Evolutionary conservation across 2,797 vertebrate species (phyloP), one percentile per base, ranked within the genome.

Genomic region (Phaenicophaeus curvirostris): DNA sequence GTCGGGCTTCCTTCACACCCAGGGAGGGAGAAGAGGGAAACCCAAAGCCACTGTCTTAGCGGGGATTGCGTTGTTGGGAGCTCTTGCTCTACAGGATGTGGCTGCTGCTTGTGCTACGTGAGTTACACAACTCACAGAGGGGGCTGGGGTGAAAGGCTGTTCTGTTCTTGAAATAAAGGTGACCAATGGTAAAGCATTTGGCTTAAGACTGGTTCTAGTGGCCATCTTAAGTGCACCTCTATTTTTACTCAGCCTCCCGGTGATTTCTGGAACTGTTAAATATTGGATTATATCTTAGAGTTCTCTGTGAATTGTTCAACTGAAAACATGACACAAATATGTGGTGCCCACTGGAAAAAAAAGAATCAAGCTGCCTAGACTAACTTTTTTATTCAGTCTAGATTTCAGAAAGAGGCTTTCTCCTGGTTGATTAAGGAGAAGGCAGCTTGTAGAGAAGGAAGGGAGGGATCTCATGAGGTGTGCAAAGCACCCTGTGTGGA

Each of bases 141-240:
- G 65, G 48, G 57, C 68, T 92, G 79, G 75, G 65, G 15, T 85
- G 33, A 55, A 65, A 79, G 68, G 71, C 57, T 88, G 12, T 80
- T 91, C 72, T 91, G 37, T 89, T 80, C 79, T 85, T 87, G 67
- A 87, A 95, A 95, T 94, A 87, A 93, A 94, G 65, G 72, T 87
- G 87, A 93, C 89, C 78, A 71, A 79, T 39, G 89, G 19, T 83
- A 74, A 85, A 93, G 25, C 1, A 1, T 79, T 82, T 78, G 46
- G 66, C 86, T 76, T 27, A 39, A 87, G 93, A 25, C 58, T 68
- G 54, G 8, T 54, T n/a, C 37, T 27, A 42, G 9, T 48, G 55
- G 27, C 0, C 1, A 71, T 79, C 28, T 39, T 53, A 37, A 68
- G 57, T 2, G 3, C 1, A 2, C 51, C 27, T 76, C 25, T 87